Percentiles rank a stretch among this genome's conserved stretches.
Conservation (phyloP, 2,797 vertebrate species). For the Falco berigora region DNA sequence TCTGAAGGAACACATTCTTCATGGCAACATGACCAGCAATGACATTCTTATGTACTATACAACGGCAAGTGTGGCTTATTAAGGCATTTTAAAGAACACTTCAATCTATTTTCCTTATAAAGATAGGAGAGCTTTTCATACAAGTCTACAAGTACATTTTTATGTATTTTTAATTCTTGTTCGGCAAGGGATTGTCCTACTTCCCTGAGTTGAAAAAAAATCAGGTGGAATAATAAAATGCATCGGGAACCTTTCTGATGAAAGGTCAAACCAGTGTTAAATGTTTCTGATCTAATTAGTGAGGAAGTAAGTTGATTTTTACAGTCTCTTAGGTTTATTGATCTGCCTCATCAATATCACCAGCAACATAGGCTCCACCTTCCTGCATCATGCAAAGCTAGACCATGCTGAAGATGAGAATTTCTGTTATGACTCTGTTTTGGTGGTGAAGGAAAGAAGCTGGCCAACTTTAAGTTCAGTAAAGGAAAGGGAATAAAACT, state of each 20-base stretch:
- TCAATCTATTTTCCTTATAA: background rate
- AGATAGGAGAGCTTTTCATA: background rate
- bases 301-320: slow-evolving; percentile 13
- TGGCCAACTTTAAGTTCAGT: background rate
- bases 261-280: background rate
- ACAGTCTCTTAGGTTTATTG: background rate
- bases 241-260: background rate
- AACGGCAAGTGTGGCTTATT: slow-evolving; percentile 76
- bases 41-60: slow-evolving; percentile 95
- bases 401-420: background rate
- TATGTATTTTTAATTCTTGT: background rate
- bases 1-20: slow-evolving; percentile 92
- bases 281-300: background rate
- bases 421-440: background rate
- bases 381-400: background rate
- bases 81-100: background rate
- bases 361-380: background rate
- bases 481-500: background rate
- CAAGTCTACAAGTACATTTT: background rate
- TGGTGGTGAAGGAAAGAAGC: background rate
- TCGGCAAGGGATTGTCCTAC: background rate
- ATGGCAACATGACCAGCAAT: slow-evolving; percentile 84
- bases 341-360: background rate
- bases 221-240: background rate
- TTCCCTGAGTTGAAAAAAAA: background rate